Evolutionary conservation across 1,140 invertebrate species (phyloP).

Genomic region (Delia radicum): DNA sequence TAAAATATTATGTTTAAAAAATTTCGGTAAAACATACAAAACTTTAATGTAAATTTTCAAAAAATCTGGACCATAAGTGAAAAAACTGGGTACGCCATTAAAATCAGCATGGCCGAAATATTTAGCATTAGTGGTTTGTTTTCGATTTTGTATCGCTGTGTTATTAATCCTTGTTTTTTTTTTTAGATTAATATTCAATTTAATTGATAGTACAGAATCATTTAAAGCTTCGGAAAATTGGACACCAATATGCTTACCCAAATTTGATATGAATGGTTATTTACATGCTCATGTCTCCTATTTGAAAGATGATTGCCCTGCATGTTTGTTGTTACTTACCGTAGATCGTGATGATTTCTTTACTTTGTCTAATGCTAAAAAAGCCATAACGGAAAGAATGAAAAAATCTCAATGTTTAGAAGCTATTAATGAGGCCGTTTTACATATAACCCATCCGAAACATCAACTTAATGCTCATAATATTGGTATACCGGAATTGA

Average conservation of each 20-base stretch:
- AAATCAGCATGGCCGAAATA: too few species aligned
- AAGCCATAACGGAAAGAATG: constrained; percentile 83
- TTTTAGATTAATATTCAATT: constrained; percentile 77
- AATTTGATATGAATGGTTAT: constrained; percentile 90
- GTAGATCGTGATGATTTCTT: constrained; percentile 91
- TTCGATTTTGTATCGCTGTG: too few species aligned
- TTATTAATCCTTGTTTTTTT: not conserved
- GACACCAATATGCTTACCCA: constrained; percentile 93
- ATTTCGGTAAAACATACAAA: too few species aligned
- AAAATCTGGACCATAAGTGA: too few species aligned
- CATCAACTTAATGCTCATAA: constrained; percentile 48
- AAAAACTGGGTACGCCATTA: too few species aligned
- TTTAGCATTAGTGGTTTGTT: too few species aligned
- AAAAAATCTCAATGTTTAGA: constrained; percentile 77
- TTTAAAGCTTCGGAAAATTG: constrained; percentile 95
- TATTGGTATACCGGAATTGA: constrained; percentile 79
- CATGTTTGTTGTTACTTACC: constrained; percentile 86
- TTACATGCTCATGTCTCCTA: constrained; percentile 95
- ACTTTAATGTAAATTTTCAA: too few species aligned
- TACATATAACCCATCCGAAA: constrained; percentile 59
- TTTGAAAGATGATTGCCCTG: constrained; percentile 87
- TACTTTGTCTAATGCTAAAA: constrained; percentile 86
- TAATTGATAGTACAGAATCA: constrained; percentile 90
- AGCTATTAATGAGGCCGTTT: constrained; percentile 82
- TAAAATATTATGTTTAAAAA: too few species aligned